Base-by-base conservation (phyloP, 2,888 invertebrate species). In the Nycteola revayana region DNA sequence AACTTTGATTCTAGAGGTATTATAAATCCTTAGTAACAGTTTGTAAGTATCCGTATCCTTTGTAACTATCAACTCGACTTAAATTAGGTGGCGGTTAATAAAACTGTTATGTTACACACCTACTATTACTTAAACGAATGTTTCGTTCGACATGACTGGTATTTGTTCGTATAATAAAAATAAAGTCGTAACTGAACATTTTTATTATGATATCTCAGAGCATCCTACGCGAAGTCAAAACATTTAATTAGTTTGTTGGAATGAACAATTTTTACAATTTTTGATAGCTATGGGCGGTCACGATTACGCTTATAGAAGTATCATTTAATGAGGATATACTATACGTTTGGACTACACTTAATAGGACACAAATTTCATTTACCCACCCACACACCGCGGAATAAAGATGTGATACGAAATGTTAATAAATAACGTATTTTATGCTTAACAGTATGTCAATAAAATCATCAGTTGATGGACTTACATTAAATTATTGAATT, bases 241-340 rank as follows among this genome's bases (percentile, higher is more conserved):
- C 51, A 61, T 72, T 70, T 69, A 68, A 68, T 73, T 75, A 66
- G 58, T 42, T 50, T 47, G 42, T 21, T 21, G 54, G 39, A 50
- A 49, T 59, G 65, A 60, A 66, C 66, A 64, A n/a, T 21, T 5
- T 75, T 75, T 73, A 75, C 61, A 66, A 63, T 68, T 70, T 70
- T 59, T 50, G 58, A 70, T 73, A 67, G 66, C 72, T 72, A 72
- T 68, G 71, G 75, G 75, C 71, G 71, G 70, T 75, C 75, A 75
- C 70, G 74, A 66, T 67, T 59, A 68, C 55, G 53, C 54, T 57
- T 63, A 66, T 50, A 41, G 51, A 53, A 52, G 48, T 56, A 59
- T 59, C 50, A 55, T 57, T 47, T 65, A 64, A 64, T 66, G 67
- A 66, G 60, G 54, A 59, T 68, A n/a, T n/a, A 62, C 55, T 49